Base-by-base conservation (phyloP, 1,140 invertebrate genomes). In the Aethina tumida region DNA sequence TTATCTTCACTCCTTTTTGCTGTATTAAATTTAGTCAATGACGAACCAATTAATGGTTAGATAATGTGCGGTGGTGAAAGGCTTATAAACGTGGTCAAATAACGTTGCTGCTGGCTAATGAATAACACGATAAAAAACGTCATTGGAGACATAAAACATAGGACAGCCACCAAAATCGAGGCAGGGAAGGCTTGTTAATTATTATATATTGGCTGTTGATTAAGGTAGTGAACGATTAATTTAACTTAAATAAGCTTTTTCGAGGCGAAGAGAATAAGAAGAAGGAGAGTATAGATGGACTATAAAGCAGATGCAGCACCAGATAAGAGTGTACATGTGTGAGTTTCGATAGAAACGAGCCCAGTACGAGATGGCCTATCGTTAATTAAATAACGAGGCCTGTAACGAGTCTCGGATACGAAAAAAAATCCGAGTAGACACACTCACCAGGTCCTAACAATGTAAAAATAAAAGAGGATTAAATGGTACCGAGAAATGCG, bases 381-480 rank as follows among this genome's bases (percentile, higher is more conserved):
- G 51, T 58, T 58, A 58, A 58, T 58, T 58, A 58, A 58, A 58
- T 58, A 58, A 56, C 53, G 50, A 56, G 52, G 35, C 49, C 49
- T 39, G 50, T 53, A 55, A 54, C 50, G 47, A 47, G 43, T 24
- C 36, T 40, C 45, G 41, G 29, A 51, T 36, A 46, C 35, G 44
- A 49, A 38, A 35, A 45, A 50, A 39, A 41, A 39, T 20, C 24
- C 21, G 20, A 50, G 40, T 34, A 48, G 49, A 52, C 44, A 40
- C 33, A 45, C 47, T 47, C 51, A 53, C 51, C 49, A 42, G 47
- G 47, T 50, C 53, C 47, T 56, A 56, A 56, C 53, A 56, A 53
- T 53, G 51, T 56, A 50, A 56, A 56, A 56, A 56, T 53, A 39
- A 33, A 39, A 15, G 27, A 10, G 10, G 0, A 32, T 3, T 35